Percentiles rank a stretch among this genome's conserved stretches.
These are phyloP conservation scores for Nyctereutes procyonoides DNA, from an alignment of 2,113 vertebrate genomes.

Conservation along the genomic window DNA sequence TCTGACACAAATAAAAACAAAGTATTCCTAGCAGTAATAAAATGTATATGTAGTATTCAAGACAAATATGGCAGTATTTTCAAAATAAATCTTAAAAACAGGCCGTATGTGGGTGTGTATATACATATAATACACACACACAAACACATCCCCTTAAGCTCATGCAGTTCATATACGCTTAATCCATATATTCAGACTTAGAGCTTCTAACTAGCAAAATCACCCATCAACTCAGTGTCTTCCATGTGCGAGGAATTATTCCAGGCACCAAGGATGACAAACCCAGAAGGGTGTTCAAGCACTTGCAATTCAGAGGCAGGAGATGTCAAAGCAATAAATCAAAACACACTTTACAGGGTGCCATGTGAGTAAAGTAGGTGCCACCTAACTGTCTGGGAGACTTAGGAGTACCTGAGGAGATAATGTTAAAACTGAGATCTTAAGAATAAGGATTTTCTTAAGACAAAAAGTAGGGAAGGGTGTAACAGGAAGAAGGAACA, in stretches of 20 bases:
- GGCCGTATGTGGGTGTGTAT: not conserved
- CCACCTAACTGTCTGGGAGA: too few relatives aligned
- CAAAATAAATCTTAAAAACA: not conserved
- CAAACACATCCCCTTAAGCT: not conserved
- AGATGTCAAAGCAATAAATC: not conserved
- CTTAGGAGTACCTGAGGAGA: not conserved
- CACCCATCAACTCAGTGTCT: not conserved
- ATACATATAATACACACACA: too few relatives aligned
- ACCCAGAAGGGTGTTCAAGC: not conserved
- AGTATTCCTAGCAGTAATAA: not conserved
- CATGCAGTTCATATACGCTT: constrained; percentile 25
- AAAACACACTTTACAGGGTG: not conserved
- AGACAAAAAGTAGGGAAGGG: not conserved
- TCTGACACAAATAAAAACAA: not conserved
- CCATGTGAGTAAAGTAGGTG: not conserved
- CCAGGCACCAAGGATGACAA: not conserved
- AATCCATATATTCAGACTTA: not conserved
- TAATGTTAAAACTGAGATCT: not conserved
- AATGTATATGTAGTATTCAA: not conserved
- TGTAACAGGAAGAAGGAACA: not conserved
- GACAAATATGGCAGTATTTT: constrained; percentile 19
- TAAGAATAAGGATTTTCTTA: not conserved
- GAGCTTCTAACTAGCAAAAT: constrained; percentile 2
- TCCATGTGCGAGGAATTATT: not conserved
- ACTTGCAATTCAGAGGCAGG: not conserved